Percentiles rank a stretch among this genome's conserved stretches.
Evolutionary conservation across 2,797 vertebrate species (phyloP).

Genomic region (Otus scops): DNA sequence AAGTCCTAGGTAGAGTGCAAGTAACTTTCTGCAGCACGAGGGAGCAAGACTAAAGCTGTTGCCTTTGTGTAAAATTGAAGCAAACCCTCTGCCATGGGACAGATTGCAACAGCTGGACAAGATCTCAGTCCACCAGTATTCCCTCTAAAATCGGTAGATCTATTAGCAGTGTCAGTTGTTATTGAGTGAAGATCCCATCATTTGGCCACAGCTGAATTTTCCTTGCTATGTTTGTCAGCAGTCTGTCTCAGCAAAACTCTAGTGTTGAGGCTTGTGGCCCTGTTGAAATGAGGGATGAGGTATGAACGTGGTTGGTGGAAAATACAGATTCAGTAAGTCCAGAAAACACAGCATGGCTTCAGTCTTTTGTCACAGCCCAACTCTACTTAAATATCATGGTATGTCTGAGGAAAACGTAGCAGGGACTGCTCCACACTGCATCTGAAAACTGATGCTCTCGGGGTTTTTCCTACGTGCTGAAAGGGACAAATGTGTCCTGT

Average conservation of each 20-base stretch:
- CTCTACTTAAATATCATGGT: neutral
- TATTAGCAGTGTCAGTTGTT: fast-evolving
- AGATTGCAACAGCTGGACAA: neutral
- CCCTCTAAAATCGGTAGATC: neutral
- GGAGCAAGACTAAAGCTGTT: neutral
- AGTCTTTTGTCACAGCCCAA: neutral
- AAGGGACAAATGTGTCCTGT: neutral
- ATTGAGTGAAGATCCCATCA: neutral
- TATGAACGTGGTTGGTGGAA: neutral
- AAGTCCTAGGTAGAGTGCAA: neutral
- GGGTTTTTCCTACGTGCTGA: neutral
- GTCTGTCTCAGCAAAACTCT: neutral
- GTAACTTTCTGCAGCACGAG: neutral
- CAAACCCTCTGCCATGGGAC: neutral
- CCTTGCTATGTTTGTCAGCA: neutral
- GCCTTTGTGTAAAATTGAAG: neutral
- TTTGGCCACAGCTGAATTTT: neutral
- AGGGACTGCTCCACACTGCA: neutral
- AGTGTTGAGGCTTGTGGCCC: neutral
- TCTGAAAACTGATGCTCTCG: neutral
- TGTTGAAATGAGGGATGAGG: neutral
- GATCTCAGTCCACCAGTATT: neutral
- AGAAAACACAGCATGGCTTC: neutral
- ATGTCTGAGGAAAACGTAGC: neutral
- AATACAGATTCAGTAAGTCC: neutral